Evolutionary conservation across 1,140 invertebrate genomes (phyloP).

Genomic region (Hylaeus anthracinus): DNA sequence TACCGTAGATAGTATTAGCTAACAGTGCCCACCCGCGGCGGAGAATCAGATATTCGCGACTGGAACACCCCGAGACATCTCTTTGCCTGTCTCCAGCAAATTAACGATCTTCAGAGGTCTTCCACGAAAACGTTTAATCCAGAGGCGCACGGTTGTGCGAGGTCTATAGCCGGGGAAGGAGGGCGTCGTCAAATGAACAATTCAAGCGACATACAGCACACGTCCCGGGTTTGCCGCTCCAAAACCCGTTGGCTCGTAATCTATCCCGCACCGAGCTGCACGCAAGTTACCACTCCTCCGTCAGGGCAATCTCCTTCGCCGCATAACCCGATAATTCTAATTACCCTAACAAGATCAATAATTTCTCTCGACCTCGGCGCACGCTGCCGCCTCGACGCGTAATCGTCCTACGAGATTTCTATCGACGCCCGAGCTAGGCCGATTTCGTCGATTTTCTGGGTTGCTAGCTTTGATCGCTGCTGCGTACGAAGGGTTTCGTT

Average conservation of each 20-base stretch:
- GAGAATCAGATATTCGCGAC: neutral
- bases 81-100: neutral
- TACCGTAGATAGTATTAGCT: neutral
- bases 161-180: neutral
- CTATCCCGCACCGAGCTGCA: constrained; percentile 61
- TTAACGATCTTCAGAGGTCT: constrained; percentile 30
- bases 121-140: constrained; percentile 19
- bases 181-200: constrained; percentile 44
- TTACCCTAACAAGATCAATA: constrained; percentile 73
- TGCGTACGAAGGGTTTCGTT: neutral
- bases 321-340: constrained; percentile 74
- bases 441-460: neutral
- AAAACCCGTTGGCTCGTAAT: constrained; percentile 52
- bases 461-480: neutral
- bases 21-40: neutral
- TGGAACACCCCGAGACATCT: neutral
- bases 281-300: constrained; percentile 61
- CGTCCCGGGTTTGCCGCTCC: constrained; percentile 4
- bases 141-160: too few species aligned
- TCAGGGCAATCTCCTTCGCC: constrained; percentile 68
- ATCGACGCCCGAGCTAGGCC: constrained; percentile 4
- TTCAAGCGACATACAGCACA: constrained; percentile 41
- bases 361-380: constrained; percentile 57
- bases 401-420: constrained; percentile 46
- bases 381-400: constrained; percentile 24